Evolutionary conservation across 1,140 invertebrate species (phyloP), one percentile per base, ranked within the genome.

Genomic region (Scaptodrosophila lebanonensis): DNA sequence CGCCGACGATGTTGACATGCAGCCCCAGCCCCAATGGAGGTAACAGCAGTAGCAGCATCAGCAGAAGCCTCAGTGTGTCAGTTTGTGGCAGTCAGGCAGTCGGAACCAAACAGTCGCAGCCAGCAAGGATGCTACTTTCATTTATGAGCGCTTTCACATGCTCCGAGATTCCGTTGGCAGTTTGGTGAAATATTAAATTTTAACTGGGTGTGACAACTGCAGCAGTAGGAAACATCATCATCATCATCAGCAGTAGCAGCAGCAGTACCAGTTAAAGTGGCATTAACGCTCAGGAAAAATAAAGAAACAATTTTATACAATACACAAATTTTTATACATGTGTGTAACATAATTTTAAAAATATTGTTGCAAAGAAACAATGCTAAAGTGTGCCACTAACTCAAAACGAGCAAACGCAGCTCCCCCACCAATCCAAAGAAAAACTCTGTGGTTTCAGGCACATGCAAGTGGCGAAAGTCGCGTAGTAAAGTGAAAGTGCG

Each of bases 401-500:
- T 48, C 17, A 48, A 56, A 61, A 54, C 51, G 43, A 61, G 54
- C 47, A 20, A 16, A 51, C 13, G 32, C 38, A 50, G 17, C 27
- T 30, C 22, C 27, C 3, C 33, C 53, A 53, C 64, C 54, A 36
- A 39, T 4, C 8, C 57, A 43, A 68, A 65, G 49, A 63, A 66
- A 51, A 77, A 79, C 54, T 73, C 69, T 60, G 68, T 65, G 76
- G 75, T 82, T 83, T 82, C 75, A 82, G 65, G 65, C 61, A 43
- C 36, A 48, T 56, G 61, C 56, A 60, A 53, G 56, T 51, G 52
- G 43, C 40, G 47, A 56, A 66, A 79, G 67, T 63, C 72, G 67
- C 67, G 70, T 83, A 82, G 68, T 82, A 79, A 79, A 79, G 75
- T 79, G 75, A 79, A 79, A 79, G 75, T 79, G 75, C 75, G 75